Evolutionary conservation across 2,113 vertebrate genomes (phyloP), one percentile per base, ranked within the genome.

Genomic region (Lethenteron reissneri): DNA sequence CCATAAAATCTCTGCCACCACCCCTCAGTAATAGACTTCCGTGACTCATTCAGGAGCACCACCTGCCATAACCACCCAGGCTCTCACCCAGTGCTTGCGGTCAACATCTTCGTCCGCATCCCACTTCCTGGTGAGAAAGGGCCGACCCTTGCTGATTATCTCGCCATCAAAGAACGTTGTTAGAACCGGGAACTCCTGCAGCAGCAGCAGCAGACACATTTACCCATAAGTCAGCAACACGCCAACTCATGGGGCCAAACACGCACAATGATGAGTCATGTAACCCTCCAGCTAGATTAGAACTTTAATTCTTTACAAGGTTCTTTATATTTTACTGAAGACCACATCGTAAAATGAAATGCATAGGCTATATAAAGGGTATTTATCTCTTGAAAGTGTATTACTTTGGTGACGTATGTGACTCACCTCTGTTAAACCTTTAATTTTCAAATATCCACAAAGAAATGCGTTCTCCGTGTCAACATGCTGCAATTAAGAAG

Each of bases 361-460:
- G 10, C 25, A 17, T n/a, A 11, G 64, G 64, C 14, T 15, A 64
- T 64, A 15, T 64, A 21, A 21, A 11, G 10, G 10, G 64, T 11
- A 68, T n/a, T 68, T 10, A 68, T 68, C 64, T 68, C 25, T 68
- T 25, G 9, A 17, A 68, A 68, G n/a, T 21, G 62, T n/a, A 10
- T 68, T 25, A 64, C 64, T 68, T n/a, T 68, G 9, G 25, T 8
- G 25, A 68, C 25, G 62, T 21, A 9, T 6, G 21, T 68, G 41
- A 68, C 84, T 85, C 81, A 97, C 94, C 88, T 97, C 92, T 8
- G 92, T 99, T 78, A 99, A 86, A 77, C 94, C 94, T 84, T 92
- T 96, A 80, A 99, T 99, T 83, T 96, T 99, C 82, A 99, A 84
- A 80, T 99, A 99, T 76, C 94, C 94, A 76, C 94, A 99, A 76